A percentile compares a stretch with the other conserved stretches of the same genome.
Evolutionary conservation across 2,797 vertebrate genomes (phyloP).

Genomic region (Mormyrops attenuatus): DNA sequence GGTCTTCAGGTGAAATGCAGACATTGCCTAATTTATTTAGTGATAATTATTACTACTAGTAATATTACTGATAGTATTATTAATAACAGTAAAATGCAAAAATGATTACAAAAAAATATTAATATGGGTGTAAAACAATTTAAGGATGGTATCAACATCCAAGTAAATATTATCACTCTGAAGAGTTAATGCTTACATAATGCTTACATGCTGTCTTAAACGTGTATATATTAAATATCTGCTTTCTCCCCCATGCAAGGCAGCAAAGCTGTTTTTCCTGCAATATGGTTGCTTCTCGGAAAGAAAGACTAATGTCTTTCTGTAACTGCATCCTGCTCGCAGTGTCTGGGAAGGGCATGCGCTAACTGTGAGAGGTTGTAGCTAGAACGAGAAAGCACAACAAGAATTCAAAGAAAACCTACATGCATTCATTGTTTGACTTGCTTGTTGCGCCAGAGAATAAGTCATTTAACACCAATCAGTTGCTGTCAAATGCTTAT

Average conservation of each 20-base stretch:
- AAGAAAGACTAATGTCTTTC: neutral
- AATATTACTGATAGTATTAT: neutral
- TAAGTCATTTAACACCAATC: neutral
- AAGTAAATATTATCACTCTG: neutral
- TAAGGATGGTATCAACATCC: neutral
- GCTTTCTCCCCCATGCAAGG: neutral
- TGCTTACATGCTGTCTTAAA: neutral
- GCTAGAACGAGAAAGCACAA: neutral
- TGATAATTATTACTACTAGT: neutral
- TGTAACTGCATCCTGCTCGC: neutral
- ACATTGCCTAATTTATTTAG: neutral
- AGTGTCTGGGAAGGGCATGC: neutral
- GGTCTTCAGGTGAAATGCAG: neutral
- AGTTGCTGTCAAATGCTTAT: neutral
- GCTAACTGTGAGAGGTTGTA: neutral
- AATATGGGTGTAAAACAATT: neutral
- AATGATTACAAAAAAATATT: neutral
- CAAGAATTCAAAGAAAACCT: neutral
- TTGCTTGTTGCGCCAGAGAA: neutral
- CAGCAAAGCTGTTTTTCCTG: neutral
- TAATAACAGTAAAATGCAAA: neutral
- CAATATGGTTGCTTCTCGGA: neutral
- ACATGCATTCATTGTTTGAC: neutral
- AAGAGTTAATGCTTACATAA: neutral
- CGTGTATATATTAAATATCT: neutral